Evolutionary conservation across 2,797 vertebrate genomes (phyloP), one percentile per base, ranked within the genome.

Genomic region (Brachymystax lenok): DNA sequence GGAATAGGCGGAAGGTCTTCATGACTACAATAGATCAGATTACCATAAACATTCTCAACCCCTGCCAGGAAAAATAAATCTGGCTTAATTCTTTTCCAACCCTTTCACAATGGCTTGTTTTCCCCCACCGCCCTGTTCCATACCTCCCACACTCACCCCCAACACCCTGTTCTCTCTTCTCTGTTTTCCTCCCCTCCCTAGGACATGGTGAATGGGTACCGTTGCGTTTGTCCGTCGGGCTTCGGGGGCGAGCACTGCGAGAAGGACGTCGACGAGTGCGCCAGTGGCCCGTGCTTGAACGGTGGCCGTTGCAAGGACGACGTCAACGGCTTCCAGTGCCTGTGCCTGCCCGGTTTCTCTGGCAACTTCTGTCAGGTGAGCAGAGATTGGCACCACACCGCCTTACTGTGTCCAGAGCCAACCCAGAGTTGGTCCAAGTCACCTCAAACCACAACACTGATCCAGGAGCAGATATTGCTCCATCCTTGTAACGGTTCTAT

Each of bases 351-450:
- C 74, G 97, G 97, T 90, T 99, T 99, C 93, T 99, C 97, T 59
- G 98, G 98, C 92, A 97, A 97, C 89, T 95, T 99, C 89, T 99
- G 98, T 94, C 97, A 99, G 97, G 98, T 99, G 91, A 96, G 95
- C 69, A 70, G 69, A 21, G 35, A 21, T 50, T 33, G 10, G 69
- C 54, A 16, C 70, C 79, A 73, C 66, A 27, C 66, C 17, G 13
- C 28, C 21, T 24, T 5, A 59, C 54, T 59, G 54, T n/a, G 19
- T 19, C 54, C 54, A 5, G 52, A 56, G 52, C 16, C 52, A 5
- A 5, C 54, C 50, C 70, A 61, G 8, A 10, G n/a, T 46, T 5
- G 16, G 66, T 19, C 66, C 4, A 10, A n/a, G 35, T 69, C 24
- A n/a, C 40, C n/a, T 17, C 13, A 71, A 51, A 51, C 14, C 21